Base-by-base conservation (phyloP, 2,888 invertebrate genomes). In the Psococerastis gibbosa region DNA sequence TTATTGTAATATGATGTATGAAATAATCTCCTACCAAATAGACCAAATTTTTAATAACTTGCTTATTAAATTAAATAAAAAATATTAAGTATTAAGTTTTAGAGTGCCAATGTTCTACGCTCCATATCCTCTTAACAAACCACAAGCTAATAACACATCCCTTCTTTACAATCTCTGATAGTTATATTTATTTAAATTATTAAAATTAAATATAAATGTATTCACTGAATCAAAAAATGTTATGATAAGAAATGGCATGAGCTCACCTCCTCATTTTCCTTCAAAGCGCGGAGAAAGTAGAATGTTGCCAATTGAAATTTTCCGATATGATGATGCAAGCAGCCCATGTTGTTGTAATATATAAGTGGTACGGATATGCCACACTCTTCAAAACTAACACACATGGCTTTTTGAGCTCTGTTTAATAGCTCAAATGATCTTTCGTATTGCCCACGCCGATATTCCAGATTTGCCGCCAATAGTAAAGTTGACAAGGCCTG, bases 301-400 rank as follows among this genome's bases (percentile, higher is more conserved):
- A 79, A 78, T 42, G 75, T 73, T 5, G 83, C 82, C 46, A 87
- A 66, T 60, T 78, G 76, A 38, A 79, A 79, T 63, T 85, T 87
- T 16, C 78, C 78, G 61, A 84, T 69, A 31, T 80, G 76, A 55
- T 83, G 73, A 60, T 87, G 79, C 50, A 84, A 69, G 43, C 81
- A 77, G 35, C 80, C 87, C 56, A 85, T 70, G 55, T 88, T 85
- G 56, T 87, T 89, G 56, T 80, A 78, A 53, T 78, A 75, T 57
- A 76, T 64, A 42, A 74, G 66, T 16, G 67, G 63, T 8, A 73
- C 62, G 45, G 69, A 70, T 58, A 78, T 76, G 2, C 75, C 76
- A 48, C 59, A 62, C 23, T 67, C 67, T 50, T 71, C 70, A 51
- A 38, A 59, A 54, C 45, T 27, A 11, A 9, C 8, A 27, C 27